Conservation (phyloP, 2,888 invertebrate genomes). For the Aradus depressus region DNA sequence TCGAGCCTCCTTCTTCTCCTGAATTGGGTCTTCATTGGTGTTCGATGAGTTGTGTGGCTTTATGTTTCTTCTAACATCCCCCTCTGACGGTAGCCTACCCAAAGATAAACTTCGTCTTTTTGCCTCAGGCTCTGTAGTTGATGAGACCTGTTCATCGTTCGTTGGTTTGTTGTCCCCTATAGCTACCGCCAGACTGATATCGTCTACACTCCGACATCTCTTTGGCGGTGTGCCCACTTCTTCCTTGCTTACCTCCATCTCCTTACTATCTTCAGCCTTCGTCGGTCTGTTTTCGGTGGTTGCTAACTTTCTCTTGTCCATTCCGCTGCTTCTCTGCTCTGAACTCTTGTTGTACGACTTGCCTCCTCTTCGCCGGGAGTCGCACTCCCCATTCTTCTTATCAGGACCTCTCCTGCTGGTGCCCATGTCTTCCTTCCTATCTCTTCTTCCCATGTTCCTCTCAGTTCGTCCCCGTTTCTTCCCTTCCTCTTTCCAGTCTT, state of each 20-base stretch:
- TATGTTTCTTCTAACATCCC: too few relatives aligned
- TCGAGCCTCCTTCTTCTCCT: not conserved
- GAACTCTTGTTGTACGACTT: conserved; percentile 9
- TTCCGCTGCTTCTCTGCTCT: not conserved
- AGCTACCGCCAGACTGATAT: too few relatives aligned
- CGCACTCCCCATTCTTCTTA: conserved; percentile 6
- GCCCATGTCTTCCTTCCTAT: conserved; percentile 16
- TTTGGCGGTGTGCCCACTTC: not conserved
- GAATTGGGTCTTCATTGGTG: too few relatives aligned
- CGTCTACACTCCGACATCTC: conserved; percentile 9
- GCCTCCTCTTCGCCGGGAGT: not conserved
- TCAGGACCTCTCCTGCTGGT: conserved; percentile 8
- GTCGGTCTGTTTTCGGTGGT: too few relatives aligned
- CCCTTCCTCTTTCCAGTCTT: conserved; percentile 44
- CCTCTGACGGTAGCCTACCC: too few relatives aligned
- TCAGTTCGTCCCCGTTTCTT: conserved; percentile 25
- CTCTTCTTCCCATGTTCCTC: conserved; percentile 1
- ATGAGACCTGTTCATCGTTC: too few relatives aligned
- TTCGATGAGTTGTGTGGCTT: too few relatives aligned
- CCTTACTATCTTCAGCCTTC: not conserved
- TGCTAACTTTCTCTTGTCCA: too few relatives aligned
- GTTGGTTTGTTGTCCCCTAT: too few relatives aligned
- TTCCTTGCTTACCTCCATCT: not conserved
- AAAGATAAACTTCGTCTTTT: too few relatives aligned
- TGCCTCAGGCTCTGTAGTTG: too few relatives aligned